Conservation (phyloP, 64 coral and sea anemone genomes). For the Stylophora pistillata region DNA sequence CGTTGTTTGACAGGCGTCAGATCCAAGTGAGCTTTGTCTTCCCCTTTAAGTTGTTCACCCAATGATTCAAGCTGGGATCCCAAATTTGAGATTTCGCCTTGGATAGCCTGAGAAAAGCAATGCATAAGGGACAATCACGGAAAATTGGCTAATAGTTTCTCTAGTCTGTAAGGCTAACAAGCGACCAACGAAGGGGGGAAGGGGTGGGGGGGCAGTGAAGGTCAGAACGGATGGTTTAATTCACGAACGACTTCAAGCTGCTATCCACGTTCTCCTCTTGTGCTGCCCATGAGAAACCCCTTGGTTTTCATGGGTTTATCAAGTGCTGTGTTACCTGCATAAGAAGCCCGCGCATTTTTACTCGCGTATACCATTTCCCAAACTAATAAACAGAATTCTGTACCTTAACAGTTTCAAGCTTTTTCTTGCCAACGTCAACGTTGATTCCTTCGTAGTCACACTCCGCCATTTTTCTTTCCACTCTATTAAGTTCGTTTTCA, state of each 20-base stretch:
- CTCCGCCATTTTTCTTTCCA: constrained; percentile 63
- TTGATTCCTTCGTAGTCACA: constrained; percentile 83
- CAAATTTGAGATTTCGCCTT: constrained; percentile 40
- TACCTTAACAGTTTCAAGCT: constrained; percentile 61
- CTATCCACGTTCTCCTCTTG: no score
- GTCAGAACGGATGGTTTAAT: no score
- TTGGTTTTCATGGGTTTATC: no score
- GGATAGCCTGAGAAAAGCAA: constrained; percentile 36
- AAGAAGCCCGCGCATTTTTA: no score
- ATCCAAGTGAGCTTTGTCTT: constrained; percentile 68
- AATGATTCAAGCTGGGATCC: constrained; percentile 56
- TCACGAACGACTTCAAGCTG: no score
- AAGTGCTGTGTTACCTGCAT: no score
- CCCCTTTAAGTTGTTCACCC: constrained; percentile 65
- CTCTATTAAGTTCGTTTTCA: constrained; percentile 77
- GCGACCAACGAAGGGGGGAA: no score
- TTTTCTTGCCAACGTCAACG: constrained; percentile 63
- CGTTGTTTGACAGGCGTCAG: constrained; percentile 77
- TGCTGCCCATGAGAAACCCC: no score
- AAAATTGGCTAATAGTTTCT: no score
- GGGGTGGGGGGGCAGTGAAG: no score
- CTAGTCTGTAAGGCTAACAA: no score
- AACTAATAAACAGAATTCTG: not conserved
- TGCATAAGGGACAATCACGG: not conserved
- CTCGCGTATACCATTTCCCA: no score